phyloP scores from a whole-genome alignment of 2,888 invertebrate genomes.

The Cephus rjabovi region DNA sequence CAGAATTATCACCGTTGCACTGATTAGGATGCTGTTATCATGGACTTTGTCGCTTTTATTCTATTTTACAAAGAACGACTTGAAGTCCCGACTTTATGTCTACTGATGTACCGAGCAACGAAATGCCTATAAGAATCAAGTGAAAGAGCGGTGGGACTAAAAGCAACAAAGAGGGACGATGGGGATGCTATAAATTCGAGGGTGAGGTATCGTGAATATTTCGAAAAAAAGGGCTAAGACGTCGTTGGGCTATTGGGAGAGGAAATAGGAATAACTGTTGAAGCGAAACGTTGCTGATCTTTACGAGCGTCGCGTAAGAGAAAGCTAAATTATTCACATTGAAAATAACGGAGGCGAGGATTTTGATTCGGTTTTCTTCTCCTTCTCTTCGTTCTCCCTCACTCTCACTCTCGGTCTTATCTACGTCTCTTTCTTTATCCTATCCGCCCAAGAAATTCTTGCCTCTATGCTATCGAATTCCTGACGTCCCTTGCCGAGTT shows the following conservation, averaged over 20 bases:
- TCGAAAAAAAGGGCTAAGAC: constrained; percentile 7
- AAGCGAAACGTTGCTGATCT: constrained; percentile 37
- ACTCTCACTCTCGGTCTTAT: background rate
- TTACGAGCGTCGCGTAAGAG: constrained; percentile 31
- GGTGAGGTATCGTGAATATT: background rate
- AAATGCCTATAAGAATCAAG: background rate
- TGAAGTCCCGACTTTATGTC: background rate
- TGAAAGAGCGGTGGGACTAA: background rate
- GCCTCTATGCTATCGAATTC: background rate
- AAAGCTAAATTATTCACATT: constrained; percentile 24
- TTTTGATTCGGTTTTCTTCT: constrained; percentile 20
- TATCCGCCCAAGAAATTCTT: background rate
- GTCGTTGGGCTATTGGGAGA: constrained; percentile 5
- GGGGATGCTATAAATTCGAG: background rate
- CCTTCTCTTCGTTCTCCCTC: constrained; percentile 26
- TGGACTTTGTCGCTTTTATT: background rate
- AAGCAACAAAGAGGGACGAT: background rate
- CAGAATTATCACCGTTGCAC: background rate
- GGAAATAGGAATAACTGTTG: constrained; percentile 43
- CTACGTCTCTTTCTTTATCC: background rate
- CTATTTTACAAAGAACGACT: background rate
- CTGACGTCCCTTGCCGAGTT: background rate
- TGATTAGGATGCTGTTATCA: background rate
- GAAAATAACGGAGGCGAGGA: constrained; percentile 1
- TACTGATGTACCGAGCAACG: background rate